Evolutionary conservation across 2,113 vertebrate genomes (phyloP).

Genomic region (Sturnira hondurensis): DNA sequence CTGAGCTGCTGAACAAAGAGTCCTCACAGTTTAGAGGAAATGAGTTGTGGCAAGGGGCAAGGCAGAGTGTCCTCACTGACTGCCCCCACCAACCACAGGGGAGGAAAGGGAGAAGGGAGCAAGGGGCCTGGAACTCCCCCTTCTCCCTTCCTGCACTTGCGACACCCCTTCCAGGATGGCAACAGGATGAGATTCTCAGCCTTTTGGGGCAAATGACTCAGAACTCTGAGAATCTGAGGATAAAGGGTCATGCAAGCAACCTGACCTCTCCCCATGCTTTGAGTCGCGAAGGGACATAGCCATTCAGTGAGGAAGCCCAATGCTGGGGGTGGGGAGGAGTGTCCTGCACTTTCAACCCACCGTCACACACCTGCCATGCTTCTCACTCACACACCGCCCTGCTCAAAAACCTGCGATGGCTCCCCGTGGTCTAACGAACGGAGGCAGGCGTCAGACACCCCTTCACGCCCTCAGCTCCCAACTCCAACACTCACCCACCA

Average conservation of each 20-base stretch:
- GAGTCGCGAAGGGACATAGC: background rate
- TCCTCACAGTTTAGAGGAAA: background rate
- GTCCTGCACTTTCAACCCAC: background rate
- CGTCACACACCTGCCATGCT: background rate
- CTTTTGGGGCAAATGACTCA: constrained; percentile 29
- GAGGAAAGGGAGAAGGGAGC: background rate
- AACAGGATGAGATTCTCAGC: background rate
- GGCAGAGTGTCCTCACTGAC: background rate
- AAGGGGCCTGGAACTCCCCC: background rate
- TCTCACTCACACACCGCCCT: background rate
- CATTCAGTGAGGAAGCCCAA: background rate
- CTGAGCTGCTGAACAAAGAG: constrained; percentile 30
- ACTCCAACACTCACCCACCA: background rate
- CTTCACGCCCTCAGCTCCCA: background rate
- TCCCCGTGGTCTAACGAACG: background rate
- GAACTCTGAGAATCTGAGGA: background rate
- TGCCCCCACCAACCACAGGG: background rate
- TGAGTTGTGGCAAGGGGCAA: background rate
- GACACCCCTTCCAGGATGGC: background rate
- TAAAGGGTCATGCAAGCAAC: background rate
- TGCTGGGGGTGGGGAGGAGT: no score
- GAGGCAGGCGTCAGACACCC: background rate
- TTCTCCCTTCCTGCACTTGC: background rate
- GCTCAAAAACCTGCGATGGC: background rate
- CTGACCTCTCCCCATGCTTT: background rate